These are phyloP conservation scores for Megaustenia siamemsis DNA, from an alignment of 2,888 invertebrate species.

Conservation along the genomic window DNA sequence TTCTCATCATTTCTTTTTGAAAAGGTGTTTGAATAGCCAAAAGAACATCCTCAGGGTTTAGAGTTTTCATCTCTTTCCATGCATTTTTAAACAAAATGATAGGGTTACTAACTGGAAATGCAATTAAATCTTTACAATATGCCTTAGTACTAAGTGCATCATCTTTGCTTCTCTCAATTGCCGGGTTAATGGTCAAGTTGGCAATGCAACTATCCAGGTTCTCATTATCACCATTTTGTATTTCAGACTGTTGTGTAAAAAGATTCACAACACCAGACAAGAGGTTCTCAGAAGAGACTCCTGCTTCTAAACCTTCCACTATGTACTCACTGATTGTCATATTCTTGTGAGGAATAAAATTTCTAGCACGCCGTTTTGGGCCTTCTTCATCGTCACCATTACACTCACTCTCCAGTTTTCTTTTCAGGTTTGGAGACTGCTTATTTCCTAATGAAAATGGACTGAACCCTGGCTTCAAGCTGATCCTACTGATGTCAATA, in stretches of 20 bases:
- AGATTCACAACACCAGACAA: constrained; percentile 13
- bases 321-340: constrained; percentile 43
- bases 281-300: neutral
- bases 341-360: neutral
- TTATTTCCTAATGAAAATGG: neutral
- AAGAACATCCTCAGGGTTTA: constrained; percentile 24
- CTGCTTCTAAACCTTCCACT: constrained; percentile 23
- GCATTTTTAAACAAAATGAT: constrained; percentile 38
- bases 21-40: constrained; percentile 45
- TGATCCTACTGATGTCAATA: constrained; percentile 51
- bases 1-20: constrained; percentile 51
- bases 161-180: constrained; percentile 45
- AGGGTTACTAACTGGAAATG: constrained; percentile 25
- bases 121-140: constrained; percentile 29
- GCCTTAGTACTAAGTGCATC: constrained; percentile 38
- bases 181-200: constrained; percentile 23
- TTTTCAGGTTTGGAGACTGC: constrained; percentile 13
- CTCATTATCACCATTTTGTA: neutral
- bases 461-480: constrained; percentile 34
- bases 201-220: neutral
- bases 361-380: neutral
- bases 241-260: constrained; percentile 7
- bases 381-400: constrained; percentile 21
- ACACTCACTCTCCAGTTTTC: constrained; percentile 7
- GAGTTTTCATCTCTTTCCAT: constrained; percentile 27